These are phyloP conservation scores for Erethizon dorsatum DNA, from an alignment of 2,797 vertebrate species.

Conservation along the genomic window DNA sequence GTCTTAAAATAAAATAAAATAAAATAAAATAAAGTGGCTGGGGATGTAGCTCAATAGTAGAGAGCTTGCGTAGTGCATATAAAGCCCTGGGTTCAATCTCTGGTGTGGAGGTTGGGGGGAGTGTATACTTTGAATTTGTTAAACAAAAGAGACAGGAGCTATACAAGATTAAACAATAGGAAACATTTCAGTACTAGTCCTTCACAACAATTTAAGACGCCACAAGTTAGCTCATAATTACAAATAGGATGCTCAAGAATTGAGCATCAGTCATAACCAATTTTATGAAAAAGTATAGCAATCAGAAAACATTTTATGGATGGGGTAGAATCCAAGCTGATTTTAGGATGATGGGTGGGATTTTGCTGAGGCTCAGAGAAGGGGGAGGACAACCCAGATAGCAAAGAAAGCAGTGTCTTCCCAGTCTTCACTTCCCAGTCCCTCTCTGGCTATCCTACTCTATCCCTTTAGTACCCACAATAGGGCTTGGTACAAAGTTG, in stretches of 20 bases:
- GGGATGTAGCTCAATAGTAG: background rate
- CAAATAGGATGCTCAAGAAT: background rate
- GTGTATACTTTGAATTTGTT: background rate
- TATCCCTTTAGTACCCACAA: background rate
- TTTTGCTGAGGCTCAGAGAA: slow-evolving; percentile 25
- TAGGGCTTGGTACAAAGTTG: background rate
- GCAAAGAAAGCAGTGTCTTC: background rate
- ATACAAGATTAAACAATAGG: background rate
- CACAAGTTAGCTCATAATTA: background rate
- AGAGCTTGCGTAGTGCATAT: background rate
- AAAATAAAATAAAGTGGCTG: background rate
- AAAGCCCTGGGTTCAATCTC: background rate
- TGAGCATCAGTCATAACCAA: background rate
- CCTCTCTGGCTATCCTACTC: background rate
- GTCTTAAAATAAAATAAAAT: background rate
- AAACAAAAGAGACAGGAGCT: background rate
- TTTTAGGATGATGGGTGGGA: background rate
- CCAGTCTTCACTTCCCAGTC: background rate
- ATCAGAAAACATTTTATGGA: background rate
- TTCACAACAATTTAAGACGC: background rate
- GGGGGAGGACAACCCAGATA: background rate
- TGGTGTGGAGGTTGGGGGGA: background rate
- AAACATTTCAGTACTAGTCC: background rate
- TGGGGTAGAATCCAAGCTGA: background rate
- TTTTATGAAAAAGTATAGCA: background rate